Evolutionary conservation across 2,113 vertebrate genomes (phyloP).

Genomic region (Rhinolophus sinicus): DNA sequence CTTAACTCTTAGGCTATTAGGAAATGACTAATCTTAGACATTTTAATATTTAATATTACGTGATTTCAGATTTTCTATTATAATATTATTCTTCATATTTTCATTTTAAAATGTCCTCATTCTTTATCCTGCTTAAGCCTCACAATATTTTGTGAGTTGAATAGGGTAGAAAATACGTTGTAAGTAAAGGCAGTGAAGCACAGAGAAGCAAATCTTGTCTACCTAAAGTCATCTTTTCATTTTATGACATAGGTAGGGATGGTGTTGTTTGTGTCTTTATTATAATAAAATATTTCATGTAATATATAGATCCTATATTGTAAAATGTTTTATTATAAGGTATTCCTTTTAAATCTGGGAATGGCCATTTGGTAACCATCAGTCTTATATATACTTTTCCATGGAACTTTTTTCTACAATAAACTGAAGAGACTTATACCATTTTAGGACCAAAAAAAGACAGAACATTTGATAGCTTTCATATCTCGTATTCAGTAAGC

Average conservation of each 20-base stretch:
- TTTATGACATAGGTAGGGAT: not conserved
- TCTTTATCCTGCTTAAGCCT: not conserved
- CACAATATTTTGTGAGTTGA: not conserved
- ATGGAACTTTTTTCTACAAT: not conserved
- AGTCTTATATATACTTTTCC: not conserved
- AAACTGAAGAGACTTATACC: not conserved
- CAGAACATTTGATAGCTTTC: not conserved
- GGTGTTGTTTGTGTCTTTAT: not conserved
- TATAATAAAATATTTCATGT: not conserved
- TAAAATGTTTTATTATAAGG: not conserved
- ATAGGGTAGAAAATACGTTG: not conserved
- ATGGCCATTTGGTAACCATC: not conserved
- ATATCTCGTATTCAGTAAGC: not conserved
- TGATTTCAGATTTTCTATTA: slow-evolving; percentile 45
- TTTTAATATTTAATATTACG: slow-evolving; percentile 59
- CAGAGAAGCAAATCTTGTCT: not conserved
- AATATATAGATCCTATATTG: not conserved
- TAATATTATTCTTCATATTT: slow-evolving; percentile 11
- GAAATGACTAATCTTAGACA: slow-evolving; percentile 43
- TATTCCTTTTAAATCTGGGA: not conserved
- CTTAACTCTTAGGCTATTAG: slow-evolving; percentile 15
- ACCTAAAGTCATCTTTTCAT: not conserved
- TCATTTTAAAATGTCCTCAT: not conserved
- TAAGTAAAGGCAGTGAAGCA: slow-evolving; percentile 30
- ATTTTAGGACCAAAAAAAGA: not conserved